Evolutionary conservation across 2,888 invertebrate species (phyloP).

Genomic region (Himalopsyche tibetana): DNA sequence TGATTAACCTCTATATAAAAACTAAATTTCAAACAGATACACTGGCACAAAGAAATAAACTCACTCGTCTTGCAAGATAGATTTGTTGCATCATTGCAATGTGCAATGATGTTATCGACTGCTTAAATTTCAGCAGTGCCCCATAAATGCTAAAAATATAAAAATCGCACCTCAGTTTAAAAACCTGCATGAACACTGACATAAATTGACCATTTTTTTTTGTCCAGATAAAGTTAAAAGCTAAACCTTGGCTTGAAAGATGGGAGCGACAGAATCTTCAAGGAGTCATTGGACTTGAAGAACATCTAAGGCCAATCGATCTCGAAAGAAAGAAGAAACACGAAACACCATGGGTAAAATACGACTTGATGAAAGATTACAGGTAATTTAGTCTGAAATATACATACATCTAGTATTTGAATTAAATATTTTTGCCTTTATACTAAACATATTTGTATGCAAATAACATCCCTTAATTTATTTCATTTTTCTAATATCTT

Average conservation of each 20-base stretch:
- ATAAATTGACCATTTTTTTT: constrained; percentile 55
- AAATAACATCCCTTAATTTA: no score
- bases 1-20: no score
- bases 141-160: no score
- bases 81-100: neutral
- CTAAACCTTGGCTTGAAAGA: constrained; percentile 92
- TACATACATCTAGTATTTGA: no score
- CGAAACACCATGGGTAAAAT: constrained; percentile 89
- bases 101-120: no score
- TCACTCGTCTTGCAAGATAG: no score
- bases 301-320: constrained; percentile 76
- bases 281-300: constrained; percentile 82
- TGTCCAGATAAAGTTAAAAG: constrained; percentile 82
- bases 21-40: no score
- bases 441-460: neutral
- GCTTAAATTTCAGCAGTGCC: no score
- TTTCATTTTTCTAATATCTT: no score
- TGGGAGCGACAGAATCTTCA: constrained; percentile 90
- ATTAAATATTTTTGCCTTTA: no score
- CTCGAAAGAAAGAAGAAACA: constrained; percentile 76
- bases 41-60: constrained; percentile 13
- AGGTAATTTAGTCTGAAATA: constrained; percentile 74
- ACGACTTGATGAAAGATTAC: constrained; percentile 95
- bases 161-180: neutral
- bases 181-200: no score